Base-by-base conservation (phyloP, 2,113 vertebrate species). In the Chauna torquata region DNA sequence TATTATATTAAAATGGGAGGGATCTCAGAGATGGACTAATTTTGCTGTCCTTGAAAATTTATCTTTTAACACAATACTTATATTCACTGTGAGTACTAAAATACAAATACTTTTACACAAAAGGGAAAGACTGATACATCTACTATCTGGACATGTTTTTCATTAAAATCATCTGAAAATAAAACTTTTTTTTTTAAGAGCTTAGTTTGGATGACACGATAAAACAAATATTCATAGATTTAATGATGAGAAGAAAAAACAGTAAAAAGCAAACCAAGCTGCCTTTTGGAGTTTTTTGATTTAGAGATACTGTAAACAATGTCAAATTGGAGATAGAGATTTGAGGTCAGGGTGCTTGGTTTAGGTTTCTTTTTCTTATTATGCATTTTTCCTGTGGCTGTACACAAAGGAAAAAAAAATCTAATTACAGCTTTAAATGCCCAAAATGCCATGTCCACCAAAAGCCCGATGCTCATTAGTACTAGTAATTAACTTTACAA, bases 401-500 rank as follows among this genome's bases (percentile, higher is more conserved):
- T 91, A 77, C 92, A 95, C 87, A 96, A 94, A 94, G 87, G 84
- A 82, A 92, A 90, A 94, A 97, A 96, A 94, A 97, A 97, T 83
- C 98, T 98, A 98, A 98, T 98, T 98, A 98, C 97, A 97, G 98
- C 97, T 98, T 98, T 98, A 98, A 98, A 98, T 97, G 98, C 98
- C 98, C 98, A 98, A 98, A 98, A 98, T 97, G 97, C 98, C 98
- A 98, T 98, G 98, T 98, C 98, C 98, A 98, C 98, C 98, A 97
- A 98, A 98, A 98, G 98, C 98, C 98, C 98, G 97, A 97, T 96
- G 98, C 98, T 99, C 98, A 98, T 99, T 99, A 99, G 98, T 98
- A 98, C 97, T 97, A 98, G 98, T 99, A 98, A 99, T 99, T 99
- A 99, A 98, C 98, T 99, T 98, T 98, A 98, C 98, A 98, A 99